Evolutionary conservation across 1,140 invertebrate species (phyloP).

Genomic region (Apis laboriosa): DNA sequence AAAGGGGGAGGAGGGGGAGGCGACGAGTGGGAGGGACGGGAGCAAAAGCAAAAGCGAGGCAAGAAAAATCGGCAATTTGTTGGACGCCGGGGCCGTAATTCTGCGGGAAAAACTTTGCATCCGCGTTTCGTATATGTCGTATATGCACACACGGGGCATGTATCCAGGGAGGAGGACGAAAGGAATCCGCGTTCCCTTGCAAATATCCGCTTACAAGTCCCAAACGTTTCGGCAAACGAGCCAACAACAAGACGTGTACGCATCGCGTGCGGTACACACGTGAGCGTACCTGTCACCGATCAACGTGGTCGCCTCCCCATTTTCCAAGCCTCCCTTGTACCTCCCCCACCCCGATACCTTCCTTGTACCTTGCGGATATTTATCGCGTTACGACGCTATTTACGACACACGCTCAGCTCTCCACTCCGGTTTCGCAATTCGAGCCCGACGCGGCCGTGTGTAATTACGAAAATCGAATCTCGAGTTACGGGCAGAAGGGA

Average conservation of each 20-base stretch:
- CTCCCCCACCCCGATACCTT: too few species aligned
- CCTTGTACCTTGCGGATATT: slow-evolving; percentile 2
- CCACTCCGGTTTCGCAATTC: background rate
- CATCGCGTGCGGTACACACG: background rate
- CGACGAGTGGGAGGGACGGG: slow-evolving; percentile 2
- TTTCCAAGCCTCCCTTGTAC: background rate
- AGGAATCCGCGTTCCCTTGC: background rate
- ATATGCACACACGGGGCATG: background rate
- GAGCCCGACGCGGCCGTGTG: too few species aligned
- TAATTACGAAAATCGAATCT: slow-evolving; percentile 16
- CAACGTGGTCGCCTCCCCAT: background rate
- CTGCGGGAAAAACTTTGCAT: slow-evolving; percentile 54
- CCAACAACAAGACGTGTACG: background rate
- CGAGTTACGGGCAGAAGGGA: background rate
- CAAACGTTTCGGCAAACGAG: slow-evolving; percentile 35
- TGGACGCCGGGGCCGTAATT: slow-evolving; percentile 61
- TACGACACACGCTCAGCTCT: background rate
- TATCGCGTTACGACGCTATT: slow-evolving; percentile 4
- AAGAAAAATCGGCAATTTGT: slow-evolving; percentile 75
- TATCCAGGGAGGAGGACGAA: background rate
- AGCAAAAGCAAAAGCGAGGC: slow-evolving; percentile 2
- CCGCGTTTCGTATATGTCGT: slow-evolving; percentile 38
- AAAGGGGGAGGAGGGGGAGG: background rate
- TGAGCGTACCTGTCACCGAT: background rate
- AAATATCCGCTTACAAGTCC: slow-evolving; percentile 21